These are phyloP conservation scores for Hoplostethus atlanticus DNA, from an alignment of 2,797 vertebrate species.

Conservation along the genomic window DNA sequence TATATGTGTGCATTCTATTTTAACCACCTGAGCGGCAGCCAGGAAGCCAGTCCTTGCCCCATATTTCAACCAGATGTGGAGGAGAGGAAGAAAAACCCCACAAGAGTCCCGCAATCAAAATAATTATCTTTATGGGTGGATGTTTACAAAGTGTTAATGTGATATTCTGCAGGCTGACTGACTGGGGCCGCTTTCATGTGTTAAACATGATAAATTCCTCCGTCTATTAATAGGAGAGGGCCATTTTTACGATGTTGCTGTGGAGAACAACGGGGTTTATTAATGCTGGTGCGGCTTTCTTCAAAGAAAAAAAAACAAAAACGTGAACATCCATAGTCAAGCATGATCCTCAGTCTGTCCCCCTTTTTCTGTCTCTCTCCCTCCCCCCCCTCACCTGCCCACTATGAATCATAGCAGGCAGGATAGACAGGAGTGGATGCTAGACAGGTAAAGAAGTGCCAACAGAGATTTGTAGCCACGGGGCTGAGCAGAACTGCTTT, in stretches of 20 bases:
- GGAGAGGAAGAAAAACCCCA: conserved; percentile 81
- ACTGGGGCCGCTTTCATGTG: conserved; percentile 73
- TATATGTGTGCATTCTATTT: conserved; percentile 82
- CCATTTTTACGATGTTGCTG: conserved; percentile 16
- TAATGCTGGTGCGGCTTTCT: conserved; percentile 37
- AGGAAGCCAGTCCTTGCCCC: conserved; percentile 87
- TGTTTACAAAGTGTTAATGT: conserved; percentile 87
- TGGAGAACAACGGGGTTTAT: conserved; percentile 18
- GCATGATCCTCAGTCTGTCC: conserved; percentile 11
- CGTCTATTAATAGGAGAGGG: conserved; percentile 61
- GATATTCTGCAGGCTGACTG: conserved; percentile 73
- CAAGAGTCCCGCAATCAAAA: conserved; percentile 89
- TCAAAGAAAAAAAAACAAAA: conserved; percentile 28
- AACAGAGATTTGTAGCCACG: conserved; percentile 63
- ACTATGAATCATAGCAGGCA: conserved; percentile 64
- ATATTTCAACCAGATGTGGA: conserved; percentile 96
- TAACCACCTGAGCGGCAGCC: conserved; percentile 88
- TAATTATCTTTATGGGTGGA: conserved; percentile 83
- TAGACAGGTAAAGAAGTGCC: conserved; percentile 65
- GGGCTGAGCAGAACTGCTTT: conserved; percentile 51
- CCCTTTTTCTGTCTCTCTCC: conserved; percentile 6
- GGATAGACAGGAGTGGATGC: conserved; percentile 50
- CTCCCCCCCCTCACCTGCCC: conserved; percentile 18
- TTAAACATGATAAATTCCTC: conserved; percentile 60
- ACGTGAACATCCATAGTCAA: conserved; percentile 24